Percentiles rank a stretch among this genome's conserved stretches.
Conservation (phyloP, 2,888 invertebrate species). For the Frankliniella fusca region DNA sequence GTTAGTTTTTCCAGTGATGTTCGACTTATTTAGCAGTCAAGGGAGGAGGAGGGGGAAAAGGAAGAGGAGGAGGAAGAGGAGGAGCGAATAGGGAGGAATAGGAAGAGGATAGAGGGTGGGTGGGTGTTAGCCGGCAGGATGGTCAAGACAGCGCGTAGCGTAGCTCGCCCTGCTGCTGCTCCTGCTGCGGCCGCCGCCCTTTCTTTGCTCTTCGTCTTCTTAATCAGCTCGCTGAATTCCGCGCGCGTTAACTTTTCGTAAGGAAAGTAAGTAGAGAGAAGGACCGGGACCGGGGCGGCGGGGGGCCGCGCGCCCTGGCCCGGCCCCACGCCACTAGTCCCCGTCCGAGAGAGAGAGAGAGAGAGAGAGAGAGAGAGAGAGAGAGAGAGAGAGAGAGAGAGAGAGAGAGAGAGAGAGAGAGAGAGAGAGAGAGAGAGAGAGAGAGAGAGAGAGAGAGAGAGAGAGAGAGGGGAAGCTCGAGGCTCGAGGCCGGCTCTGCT, state of each 20-base stretch:
- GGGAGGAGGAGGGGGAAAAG: not conserved
- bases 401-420: too few relatives aligned
- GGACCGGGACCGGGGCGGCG: not conserved
- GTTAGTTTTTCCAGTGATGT: too few relatives aligned
- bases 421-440: too few relatives aligned
- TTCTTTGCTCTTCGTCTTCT: not conserved
- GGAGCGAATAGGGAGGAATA: constrained; percentile 6
- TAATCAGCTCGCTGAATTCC: not conserved
- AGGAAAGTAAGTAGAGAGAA: not conserved
- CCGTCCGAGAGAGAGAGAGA: not conserved
- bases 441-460: too few relatives aligned
- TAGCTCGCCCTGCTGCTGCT: not conserved
- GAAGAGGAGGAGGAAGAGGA: not conserved
- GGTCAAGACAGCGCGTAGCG: not conserved
- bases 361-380: not conserved
- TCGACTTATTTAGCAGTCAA: not conserved
- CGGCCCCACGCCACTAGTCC: not conserved
- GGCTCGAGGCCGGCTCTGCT: too few relatives aligned
- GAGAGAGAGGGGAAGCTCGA: not conserved
- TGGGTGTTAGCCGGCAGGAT: not conserved
- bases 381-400: not conserved
- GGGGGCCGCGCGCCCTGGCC: too few relatives aligned
- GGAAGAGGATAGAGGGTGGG: not conserved
- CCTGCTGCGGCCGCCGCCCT: not conserved
- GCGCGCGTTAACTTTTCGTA: not conserved